Conservation (phyloP, 2,888 invertebrate genomes). For the Apoda limacodes region DNA sequence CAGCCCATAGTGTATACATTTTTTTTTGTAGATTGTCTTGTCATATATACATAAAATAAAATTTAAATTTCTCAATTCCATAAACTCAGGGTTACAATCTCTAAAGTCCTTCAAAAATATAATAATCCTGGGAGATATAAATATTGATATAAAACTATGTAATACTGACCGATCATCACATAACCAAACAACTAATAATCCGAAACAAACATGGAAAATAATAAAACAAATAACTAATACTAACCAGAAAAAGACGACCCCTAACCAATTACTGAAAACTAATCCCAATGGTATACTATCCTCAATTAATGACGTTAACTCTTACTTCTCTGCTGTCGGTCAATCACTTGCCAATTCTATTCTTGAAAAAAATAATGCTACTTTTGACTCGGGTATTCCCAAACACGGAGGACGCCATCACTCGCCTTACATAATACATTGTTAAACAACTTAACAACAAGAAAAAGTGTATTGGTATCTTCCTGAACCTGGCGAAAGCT, state of each 20-base stretch:
- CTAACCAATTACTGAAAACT: not conserved
- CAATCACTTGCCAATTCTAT: too few relatives aligned
- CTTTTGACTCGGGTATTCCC: too few relatives aligned
- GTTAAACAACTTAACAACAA: not conserved
- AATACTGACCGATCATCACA: not conserved
- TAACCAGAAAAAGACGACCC: not conserved
- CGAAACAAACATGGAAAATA: not conserved
- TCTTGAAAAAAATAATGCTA: too few relatives aligned
- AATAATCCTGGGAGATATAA: conserved; percentile 4
- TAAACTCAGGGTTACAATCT: conserved; percentile 1
- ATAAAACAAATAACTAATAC: conserved; percentile 1
- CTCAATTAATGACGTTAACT: not conserved
- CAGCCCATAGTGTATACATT: too few relatives aligned
- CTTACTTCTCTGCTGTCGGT: too few relatives aligned
- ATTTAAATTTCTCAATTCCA: conserved; percentile 1
- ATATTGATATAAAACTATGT: conserved; percentile 3
- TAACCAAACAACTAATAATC: conserved; percentile 1
- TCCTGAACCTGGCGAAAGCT: too few relatives aligned
- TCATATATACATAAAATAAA: too few relatives aligned
- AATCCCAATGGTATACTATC: not conserved
- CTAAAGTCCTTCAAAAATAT: not conserved
- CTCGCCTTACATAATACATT: not conserved
- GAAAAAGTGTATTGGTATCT: too few relatives aligned
- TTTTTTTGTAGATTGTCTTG: too few relatives aligned
- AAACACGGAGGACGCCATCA: conserved; percentile 12